Conservation (phyloP, 2,113 vertebrate species). For the Ceyx margarethae region DNA sequence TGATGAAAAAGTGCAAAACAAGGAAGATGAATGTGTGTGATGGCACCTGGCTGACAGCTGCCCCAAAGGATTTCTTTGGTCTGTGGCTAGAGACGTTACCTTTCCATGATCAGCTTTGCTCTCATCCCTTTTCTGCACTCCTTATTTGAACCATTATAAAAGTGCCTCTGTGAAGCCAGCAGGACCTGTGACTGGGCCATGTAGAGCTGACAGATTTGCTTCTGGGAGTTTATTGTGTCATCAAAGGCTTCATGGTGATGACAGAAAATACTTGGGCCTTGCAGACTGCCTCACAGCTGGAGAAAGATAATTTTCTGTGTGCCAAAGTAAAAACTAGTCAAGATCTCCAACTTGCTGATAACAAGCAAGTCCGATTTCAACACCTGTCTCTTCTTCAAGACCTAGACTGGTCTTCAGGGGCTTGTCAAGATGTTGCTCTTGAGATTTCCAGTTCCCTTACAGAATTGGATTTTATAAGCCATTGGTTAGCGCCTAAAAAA, state of each 20-base stretch:
- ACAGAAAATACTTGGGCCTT: slow-evolving; percentile 15
- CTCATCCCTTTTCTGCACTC: slow-evolving; percentile 27
- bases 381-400: background rate
- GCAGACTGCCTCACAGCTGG: background rate
- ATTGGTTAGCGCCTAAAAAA: slow-evolving; percentile 20
- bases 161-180: slow-evolving; percentile 59
- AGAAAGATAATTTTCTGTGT: slow-evolving; percentile 18
- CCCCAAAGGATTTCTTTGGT: slow-evolving; percentile 10
- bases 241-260: background rate
- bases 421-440: background rate
- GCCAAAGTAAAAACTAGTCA: slow-evolving; percentile 42
- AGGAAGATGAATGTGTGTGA: slow-evolving; percentile 20
- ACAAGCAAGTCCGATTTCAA: slow-evolving; percentile 38
- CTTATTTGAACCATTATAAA: slow-evolving; percentile 41
- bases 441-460: background rate
- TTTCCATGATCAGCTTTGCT: slow-evolving; percentile 45
- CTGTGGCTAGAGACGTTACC: slow-evolving; percentile 17
- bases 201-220: slow-evolving; percentile 14
- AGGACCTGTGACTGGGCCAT: background rate
- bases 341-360: slow-evolving; percentile 16
- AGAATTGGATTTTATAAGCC: slow-evolving; percentile 38
- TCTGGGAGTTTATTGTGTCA: slow-evolving; percentile 22
- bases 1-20: slow-evolving; percentile 36
- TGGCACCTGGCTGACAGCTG: background rate
- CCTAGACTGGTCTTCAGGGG: background rate